phyloP scores from a whole-genome alignment of 2,113 vertebrate species.

The Syngnathus scovelli region DNA sequence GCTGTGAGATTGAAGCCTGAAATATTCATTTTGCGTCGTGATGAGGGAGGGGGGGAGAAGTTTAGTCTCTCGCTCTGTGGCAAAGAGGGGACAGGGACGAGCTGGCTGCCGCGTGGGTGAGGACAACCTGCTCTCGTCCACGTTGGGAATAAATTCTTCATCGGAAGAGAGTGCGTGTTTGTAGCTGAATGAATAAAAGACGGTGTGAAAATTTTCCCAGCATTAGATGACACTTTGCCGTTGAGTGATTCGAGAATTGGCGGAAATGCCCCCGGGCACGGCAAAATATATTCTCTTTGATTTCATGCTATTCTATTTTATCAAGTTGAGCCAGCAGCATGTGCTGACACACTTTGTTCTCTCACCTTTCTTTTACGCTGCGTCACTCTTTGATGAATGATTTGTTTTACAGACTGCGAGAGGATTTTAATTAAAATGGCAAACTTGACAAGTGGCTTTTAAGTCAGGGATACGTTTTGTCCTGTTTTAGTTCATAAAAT shows the following conservation, averaged over 20 bases:
- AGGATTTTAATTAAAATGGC: slow-evolving; percentile 23
- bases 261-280: slow-evolving; percentile 26
- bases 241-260: slow-evolving; percentile 12
- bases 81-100: slow-evolving; percentile 8
- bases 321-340: slow-evolving; percentile 25
- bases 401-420: slow-evolving; percentile 6
- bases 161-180: not conserved
- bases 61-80: slow-evolving; percentile 4
- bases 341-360: slow-evolving; percentile 17
- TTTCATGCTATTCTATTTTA: slow-evolving; percentile 22
- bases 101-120: not conserved
- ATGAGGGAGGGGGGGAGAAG: slow-evolving; percentile 1
- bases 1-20: slow-evolving; percentile 2
- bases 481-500: not conserved
- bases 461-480: not conserved
- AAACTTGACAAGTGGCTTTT: not conserved
- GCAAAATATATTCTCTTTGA: slow-evolving; percentile 16
- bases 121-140: not conserved
- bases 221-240: slow-evolving; percentile 1
- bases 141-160: not conserved
- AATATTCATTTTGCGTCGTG: slow-evolving; percentile 1
- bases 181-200: slow-evolving; percentile 10
- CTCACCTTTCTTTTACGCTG: slow-evolving; percentile 27
- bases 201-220: not conserved
- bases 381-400: not conserved